Conservation (phyloP, 2,888 invertebrate species). For the Chrysotoxum bicinctum region DNA sequence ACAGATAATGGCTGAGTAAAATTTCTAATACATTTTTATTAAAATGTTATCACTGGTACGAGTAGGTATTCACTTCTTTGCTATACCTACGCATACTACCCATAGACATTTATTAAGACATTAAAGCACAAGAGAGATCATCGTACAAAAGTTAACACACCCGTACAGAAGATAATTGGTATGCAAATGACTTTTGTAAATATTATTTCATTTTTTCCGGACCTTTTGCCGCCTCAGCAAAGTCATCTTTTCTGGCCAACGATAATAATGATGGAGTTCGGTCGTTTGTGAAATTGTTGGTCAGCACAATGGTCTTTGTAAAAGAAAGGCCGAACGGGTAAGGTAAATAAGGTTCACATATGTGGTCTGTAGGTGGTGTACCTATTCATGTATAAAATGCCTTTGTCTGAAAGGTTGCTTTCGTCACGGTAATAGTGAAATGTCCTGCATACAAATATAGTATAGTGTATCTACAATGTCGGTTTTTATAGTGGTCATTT, state of each 20-base stretch:
- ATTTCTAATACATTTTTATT: no score
- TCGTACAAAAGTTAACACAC: neutral
- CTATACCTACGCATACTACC: no score
- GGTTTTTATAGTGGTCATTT: neutral
- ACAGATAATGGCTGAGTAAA: no score
- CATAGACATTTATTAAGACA: neutral
- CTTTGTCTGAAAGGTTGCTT: neutral
- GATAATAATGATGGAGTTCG: conserved; percentile 8
- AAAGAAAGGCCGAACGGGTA: no score
- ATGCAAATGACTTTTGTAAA: conserved; percentile 19
- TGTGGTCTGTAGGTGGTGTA: neutral
- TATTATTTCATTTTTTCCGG: neutral
- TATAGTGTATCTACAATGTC: neutral
- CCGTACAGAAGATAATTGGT: neutral
- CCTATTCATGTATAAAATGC: no score
- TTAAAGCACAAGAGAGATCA: neutral
- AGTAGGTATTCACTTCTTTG: no score
- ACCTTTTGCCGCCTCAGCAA: conserved; percentile 4
- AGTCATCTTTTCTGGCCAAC: neutral
- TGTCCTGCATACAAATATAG: neutral
- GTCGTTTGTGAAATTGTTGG: neutral
- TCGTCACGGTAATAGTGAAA: neutral
- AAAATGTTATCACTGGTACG: no score
- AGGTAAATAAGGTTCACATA: no score
- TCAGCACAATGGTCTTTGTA: neutral